phyloP scores from a whole-genome alignment of 2,797 vertebrate species.

The Diceros bicornis region DNA sequence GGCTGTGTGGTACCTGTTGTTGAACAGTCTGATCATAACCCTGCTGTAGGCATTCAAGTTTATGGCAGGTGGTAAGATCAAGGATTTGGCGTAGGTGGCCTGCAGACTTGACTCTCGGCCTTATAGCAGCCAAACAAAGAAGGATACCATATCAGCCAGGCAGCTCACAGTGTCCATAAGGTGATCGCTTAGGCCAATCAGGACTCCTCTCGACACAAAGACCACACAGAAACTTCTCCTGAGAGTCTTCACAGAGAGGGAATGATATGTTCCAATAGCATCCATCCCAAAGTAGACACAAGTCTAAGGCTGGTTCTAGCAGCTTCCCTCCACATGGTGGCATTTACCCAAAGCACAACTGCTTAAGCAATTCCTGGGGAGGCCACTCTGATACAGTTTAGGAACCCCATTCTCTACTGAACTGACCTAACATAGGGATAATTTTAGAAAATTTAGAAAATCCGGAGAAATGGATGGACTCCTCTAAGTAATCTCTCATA shows the following conservation, averaged over 20 bases:
- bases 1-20: background rate
- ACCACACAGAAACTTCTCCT: background rate
- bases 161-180: background rate
- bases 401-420: background rate
- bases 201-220: background rate
- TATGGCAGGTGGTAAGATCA: background rate
- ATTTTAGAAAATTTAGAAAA: constrained; percentile 6
- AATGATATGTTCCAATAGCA: background rate
- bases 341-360: background rate
- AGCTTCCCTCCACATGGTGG: background rate
- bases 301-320: background rate
- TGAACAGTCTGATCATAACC: background rate
- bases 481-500: background rate
- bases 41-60: background rate
- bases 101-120: background rate
- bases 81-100: background rate
- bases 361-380: background rate
- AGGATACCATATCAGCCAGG: background rate
- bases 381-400: background rate
- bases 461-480: background rate
- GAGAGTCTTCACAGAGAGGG: background rate
- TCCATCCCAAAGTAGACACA: background rate
- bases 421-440: background rate
- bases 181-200: background rate
- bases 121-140: background rate